Evolutionary conservation across 2,113 vertebrate genomes (phyloP), one percentile per base, ranked within the genome.

Genomic region (Psettodes erumei): DNA sequence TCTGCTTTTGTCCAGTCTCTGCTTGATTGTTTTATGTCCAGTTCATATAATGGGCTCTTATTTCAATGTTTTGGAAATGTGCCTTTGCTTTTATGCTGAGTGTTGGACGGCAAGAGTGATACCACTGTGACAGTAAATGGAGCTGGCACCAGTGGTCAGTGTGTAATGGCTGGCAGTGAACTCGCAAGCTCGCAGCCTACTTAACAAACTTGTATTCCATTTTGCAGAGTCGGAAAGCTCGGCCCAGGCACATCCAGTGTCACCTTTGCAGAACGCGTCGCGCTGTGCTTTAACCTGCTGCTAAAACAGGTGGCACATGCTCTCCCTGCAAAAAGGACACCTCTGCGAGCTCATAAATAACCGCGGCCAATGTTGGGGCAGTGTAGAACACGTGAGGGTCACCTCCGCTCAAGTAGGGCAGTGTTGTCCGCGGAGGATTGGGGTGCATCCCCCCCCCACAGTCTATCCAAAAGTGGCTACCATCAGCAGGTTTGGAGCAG

Each of bases 301-400:
- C 62, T 86, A 71, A 80, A 90, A 89, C 90, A 89, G 86, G 88
- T 90, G 88, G 86, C 65, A 51, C 80, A 56, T 37, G 58, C 23
- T 85, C 72, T 58, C 61, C 21, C 64, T 68, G 77, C 33, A 75
- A 30, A 81, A 83, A 86, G 84, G 86, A 90, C 85, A 85, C 70
- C 83, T 88, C 68, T 75, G 83, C 70, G 9, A 63, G 86, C 90
- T 90, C 89, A 91, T 92, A 91, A 91, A 93, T 92, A 93, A 92
- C 90, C 82, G 82, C 61, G 79, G 75, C 58, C 65, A 68, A 70
- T 82, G 81, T 79, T 81, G 28, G 84, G 75, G 86, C 71, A 13
- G 66, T 74, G 88, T 84, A 81, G 81, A 89, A 91, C 89, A 91
- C 88, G 83, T 68, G 83, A 79, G 88, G 91, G 91, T 93, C 91